Percentiles rank a stretch among this genome's conserved stretches.
phyloP scores from a whole-genome alignment of 1,140 invertebrate species.

The Lysiphlebus fabarum region DNA sequence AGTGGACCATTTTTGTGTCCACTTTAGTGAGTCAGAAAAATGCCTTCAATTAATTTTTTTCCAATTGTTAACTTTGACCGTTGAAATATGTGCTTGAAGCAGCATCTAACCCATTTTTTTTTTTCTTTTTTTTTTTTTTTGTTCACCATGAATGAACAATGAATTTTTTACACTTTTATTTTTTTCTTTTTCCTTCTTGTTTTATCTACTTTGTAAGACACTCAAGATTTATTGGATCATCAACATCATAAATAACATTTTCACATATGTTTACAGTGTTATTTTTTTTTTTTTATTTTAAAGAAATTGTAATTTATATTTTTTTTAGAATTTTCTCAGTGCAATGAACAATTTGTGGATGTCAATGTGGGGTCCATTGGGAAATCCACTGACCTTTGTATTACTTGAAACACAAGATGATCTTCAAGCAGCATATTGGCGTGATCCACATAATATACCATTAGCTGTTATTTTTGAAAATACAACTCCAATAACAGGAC shows the following conservation, averaged over 20 bases:
- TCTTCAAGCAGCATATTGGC: slow-evolving; percentile 68
- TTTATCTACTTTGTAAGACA: neutral
- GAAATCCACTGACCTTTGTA: slow-evolving; percentile 63
- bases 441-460: slow-evolving; percentile 62
- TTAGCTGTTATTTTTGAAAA: slow-evolving; percentile 69
- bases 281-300: slow-evolving; percentile 7
- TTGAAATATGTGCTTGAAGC: neutral
- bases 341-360: slow-evolving; percentile 62
- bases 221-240: neutral
- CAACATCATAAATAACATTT: neutral
- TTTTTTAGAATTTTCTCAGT: slow-evolving; percentile 60
- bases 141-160: neutral
- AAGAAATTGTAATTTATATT: neutral
- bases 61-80: neutral
- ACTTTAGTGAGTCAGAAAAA: too few species aligned
- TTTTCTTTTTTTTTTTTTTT: neutral
- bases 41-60: too few species aligned
- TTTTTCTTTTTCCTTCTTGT: neutral
- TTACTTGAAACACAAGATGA: slow-evolving; percentile 65
- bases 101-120: neutral
- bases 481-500: slow-evolving; percentile 52
- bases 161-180: too few species aligned
- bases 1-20: too few species aligned
- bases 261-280: neutral
- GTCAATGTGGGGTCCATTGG: slow-evolving; percentile 53